Conservation (phyloP, 2,113 vertebrate species). For the Nansenia antarctica region DNA sequence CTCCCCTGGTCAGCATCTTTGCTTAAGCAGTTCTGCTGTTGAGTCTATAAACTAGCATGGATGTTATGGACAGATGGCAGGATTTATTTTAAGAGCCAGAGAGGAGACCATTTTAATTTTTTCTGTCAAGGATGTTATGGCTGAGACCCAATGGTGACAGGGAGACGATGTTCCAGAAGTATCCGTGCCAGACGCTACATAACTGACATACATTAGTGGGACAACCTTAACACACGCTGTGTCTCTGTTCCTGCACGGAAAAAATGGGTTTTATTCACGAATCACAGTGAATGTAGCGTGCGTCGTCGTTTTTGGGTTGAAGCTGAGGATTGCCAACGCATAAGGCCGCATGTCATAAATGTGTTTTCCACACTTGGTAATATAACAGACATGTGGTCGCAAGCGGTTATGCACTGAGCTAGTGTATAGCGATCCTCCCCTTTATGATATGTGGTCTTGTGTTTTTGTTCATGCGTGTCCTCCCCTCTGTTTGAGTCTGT, state of each 20-base stretch:
- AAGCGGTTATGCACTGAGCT: constrained; percentile 5
- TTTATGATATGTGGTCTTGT: constrained; percentile 12
- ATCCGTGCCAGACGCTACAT: constrained; percentile 3
- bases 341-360: too few species aligned
- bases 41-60: constrained; percentile 25
- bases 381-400: too few species aligned
- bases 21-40: constrained; percentile 14
- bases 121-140: constrained; percentile 20
- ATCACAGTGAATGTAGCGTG: too few species aligned
- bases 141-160: constrained; percentile 10
- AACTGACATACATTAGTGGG: constrained; percentile 12
- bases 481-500: constrained; percentile 8
- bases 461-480: constrained; percentile 7
- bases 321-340: too few species aligned
- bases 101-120: constrained; percentile 27
- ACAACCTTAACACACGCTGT: too few species aligned
- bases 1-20: background rate
- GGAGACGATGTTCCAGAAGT: constrained; percentile 3
- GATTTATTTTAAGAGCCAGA: constrained; percentile 46
- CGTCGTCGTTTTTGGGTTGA: too few species aligned
- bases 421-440: background rate
- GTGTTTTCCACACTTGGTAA: too few species aligned
- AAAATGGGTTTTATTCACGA: too few species aligned
- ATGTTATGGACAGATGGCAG: constrained; percentile 30
- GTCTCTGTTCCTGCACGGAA: too few species aligned